Evolutionary conservation across 2,113 vertebrate species (phyloP), one percentile per base, ranked within the genome.

Genomic region (Percina caprodes): DNA sequence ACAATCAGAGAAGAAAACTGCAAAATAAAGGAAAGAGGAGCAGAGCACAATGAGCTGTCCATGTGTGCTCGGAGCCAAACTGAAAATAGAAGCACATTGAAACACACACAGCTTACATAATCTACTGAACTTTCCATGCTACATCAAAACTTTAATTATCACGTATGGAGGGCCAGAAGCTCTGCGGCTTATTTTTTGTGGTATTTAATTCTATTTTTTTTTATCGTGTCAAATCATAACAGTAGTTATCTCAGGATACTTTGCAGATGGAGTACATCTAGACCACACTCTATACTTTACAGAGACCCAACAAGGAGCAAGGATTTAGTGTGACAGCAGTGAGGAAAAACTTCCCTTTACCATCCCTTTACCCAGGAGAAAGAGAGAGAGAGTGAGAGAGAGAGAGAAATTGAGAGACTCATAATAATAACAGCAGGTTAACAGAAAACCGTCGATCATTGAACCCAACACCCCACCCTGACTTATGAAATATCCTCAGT

Each of bases 61-160:
- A 67, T 24, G 12, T 80, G 74, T 19, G 42, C n/a, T 60, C n/a
- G 4, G 16, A 33, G 30, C 14, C 23, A 66, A 59, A 75, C 48
- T n/a, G 35, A 66, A 79, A 35, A 67, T 11, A 39, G 30, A 49
- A 33, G 15, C 19, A 42, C 11, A 69, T 30, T 13, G 15, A 66
- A 35, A 26, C 33, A n/a, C 48, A 45, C 33, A n/a, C 19, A 60
- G 24, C 51, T 83, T 56, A 76, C 42, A 67, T 62, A 79, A 80
- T n/a, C 12, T 13, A 9, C 9, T 52, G 46, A 74, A 55, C 66
- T 82, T 11, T 52, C 73, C 18, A 49, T 42, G 58, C 65, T 2
- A 14, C 30, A 51, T 65, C 6, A 45, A 5, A 51, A 58, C 62
- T 73, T 80, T 55, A 66, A 76, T 74, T 51, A 77, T 71, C 49